Base-by-base conservation (phyloP, 2,888 invertebrate genomes). In the Andrena hattorfiana region DNA sequence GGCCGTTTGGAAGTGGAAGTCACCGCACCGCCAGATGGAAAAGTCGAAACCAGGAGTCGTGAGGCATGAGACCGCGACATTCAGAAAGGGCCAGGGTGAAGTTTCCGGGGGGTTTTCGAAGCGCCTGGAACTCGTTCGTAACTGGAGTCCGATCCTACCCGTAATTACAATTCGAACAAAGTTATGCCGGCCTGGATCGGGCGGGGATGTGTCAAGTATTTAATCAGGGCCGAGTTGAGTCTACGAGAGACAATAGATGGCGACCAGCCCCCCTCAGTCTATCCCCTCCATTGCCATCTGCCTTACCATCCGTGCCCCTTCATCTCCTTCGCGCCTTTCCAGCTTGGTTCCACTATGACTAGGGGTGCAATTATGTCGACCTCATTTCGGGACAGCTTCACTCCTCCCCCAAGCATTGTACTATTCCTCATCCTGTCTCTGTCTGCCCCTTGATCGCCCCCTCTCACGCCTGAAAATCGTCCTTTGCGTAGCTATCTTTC, bases 81-180 rank as follows among this genome's bases (percentile, higher is more conserved):
- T 76, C 77, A 69, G 87, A 84, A 81, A 82, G 86, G 84, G 84
- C 74, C 51, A 74, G 54, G 32, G 49, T 54, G 79, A 87, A 86
- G 82, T 84, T 85, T 83, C 68, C 67, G 62, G 63, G 1, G 77
- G 84, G 77, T 84, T 86, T 84, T 81, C 84, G 80, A 79, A 79
- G 80, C 81, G 77, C 72, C 81, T 77, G 83, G 85, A 89, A 87
- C 87, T 87, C 90, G 85, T 90, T 89, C 84, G 84, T 86, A 85
- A 88, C 86, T 86, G 87, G 85, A 88, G 89, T 86, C 90, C 91
- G 90, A 91, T 92, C 89, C 90, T 85, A 77, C 83, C 89, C 90
- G 93, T 93, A 93, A 94, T 94, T 93, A 93, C 92, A 91, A 93
- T 93, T 93, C 92, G 92, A 92, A 92, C 92, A 91, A 92, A 93